Conservation (phyloP, 2,888 invertebrate genomes). For the Aplocera efformata region DNA sequence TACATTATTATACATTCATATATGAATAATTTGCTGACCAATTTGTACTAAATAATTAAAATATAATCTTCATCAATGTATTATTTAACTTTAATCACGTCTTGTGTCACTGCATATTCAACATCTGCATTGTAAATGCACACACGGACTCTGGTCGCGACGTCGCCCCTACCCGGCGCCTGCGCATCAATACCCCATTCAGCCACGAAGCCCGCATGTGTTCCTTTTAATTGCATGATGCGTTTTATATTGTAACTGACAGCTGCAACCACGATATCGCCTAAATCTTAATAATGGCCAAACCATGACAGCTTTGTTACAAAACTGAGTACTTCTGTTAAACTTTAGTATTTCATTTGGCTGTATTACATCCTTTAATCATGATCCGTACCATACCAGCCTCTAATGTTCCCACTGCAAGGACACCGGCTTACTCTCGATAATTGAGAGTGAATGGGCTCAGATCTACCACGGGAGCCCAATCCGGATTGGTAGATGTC, state of each 20-base stretch:
- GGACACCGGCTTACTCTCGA: no score
- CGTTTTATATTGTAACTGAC: constrained; percentile 44
- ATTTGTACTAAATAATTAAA: no score
- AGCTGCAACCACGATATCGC: constrained; percentile 26
- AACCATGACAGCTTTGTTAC: constrained; percentile 11
- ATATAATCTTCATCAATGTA: not conserved
- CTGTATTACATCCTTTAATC: no score
- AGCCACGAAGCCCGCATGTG: constrained; percentile 53
- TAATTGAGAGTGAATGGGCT: no score
- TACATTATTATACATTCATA: no score
- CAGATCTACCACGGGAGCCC: no score
- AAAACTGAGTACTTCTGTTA: constrained; percentile 6
- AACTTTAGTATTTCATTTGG: no score
- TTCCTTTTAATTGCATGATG: constrained; percentile 51
- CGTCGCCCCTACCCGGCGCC: constrained; percentile 33
- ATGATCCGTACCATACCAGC: no score
- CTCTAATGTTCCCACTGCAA: no score
- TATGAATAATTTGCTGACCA: no score
- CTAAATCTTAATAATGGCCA: constrained; percentile 24
- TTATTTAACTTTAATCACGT: constrained; percentile 17
- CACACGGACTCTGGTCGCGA: constrained; percentile 36
- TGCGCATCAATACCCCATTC: constrained; percentile 53
- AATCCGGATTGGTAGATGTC: no score
- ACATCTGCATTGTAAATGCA: constrained; percentile 27
- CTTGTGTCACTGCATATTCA: constrained; percentile 15